Base-by-base conservation (phyloP, 2,797 vertebrate genomes). In the Avahi laniger region DNA sequence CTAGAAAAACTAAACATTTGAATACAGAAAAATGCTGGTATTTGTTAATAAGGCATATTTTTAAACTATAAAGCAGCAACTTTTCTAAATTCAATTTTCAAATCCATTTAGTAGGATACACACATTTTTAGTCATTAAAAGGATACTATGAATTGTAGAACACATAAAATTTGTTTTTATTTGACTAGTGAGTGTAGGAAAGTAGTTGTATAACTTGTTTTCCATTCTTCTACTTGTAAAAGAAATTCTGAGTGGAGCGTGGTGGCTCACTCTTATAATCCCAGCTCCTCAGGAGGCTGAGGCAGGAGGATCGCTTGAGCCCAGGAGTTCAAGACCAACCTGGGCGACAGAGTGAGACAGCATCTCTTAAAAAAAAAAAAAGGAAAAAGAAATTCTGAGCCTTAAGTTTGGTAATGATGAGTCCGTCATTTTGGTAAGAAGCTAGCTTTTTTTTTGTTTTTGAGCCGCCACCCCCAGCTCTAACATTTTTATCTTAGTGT, bases 391-490 rank as follows among this genome's bases (percentile, higher is more conserved):
- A 83, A 83, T 93, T 94, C 15, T 79, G 79, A 81, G 7, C 26
- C n/a, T 93, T 76, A 84, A 87, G 22, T 89, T 96, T 91, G 83
- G 30, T 93, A 90, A 70, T 73, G 72, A 63, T 85, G 52, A 93
- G n/a, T 89, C 92, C 79, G 33, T 94, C 54, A 93, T 87, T 94
- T 95, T 79, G 73, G 13, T 67, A 73, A 93, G 61, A 91, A 91
- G 54, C 46, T 76, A 57, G 30, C 7, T 63, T 33, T 63, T 63
- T 33, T 15, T 33, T 63, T 63, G 61, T 63, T 63, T 63, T 63
- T 63, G 30, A 63, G 30, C 61, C 30, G 7, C 30, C 14, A 63
- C 14, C 61, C 30, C 61, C 6, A 14, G 30, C 61, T 33, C 5
- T 63, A 69, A 67, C 24, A 57, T 88, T 84, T 72, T 90, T 89